These are phyloP conservation scores for Trichacis sp. DNA, from an alignment of 2,888 invertebrate species.

Conservation along the genomic window DNA sequence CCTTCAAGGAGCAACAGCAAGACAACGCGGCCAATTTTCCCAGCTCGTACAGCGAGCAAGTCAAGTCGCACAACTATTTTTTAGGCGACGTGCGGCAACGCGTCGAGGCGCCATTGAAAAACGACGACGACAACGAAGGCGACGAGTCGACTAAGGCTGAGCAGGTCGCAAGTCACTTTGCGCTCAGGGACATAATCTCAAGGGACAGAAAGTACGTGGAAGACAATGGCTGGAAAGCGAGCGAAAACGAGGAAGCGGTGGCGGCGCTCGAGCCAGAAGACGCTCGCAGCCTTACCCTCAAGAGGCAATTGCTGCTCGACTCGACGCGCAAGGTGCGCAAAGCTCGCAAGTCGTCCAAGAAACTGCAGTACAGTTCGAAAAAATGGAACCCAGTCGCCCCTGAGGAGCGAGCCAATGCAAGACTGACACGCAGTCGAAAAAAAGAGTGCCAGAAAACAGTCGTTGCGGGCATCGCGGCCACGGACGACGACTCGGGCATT, in stretches of 20 bases:
- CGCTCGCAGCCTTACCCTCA: constrained; percentile 55
- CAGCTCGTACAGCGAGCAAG: constrained; percentile 15
- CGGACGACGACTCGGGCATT: constrained; percentile 66
- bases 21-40: too few species aligned
- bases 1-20: too few species aligned
- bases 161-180: background rate
- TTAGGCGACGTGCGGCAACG: constrained; percentile 15
- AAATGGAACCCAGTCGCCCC: constrained; percentile 30
- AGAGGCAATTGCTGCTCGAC: constrained; percentile 49
- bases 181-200: background rate
- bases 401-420: constrained; percentile 49
- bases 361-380: constrained; percentile 34
- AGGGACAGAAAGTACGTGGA: too few species aligned
- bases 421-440: constrained; percentile 61
- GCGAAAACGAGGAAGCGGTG: constrained; percentile 12
- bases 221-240: constrained; percentile 7
- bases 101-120: constrained; percentile 7
- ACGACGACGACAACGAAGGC: background rate
- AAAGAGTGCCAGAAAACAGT: constrained; percentile 48
- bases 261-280: constrained; percentile 53
- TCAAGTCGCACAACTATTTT: constrained; percentile 16
- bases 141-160: too few species aligned
- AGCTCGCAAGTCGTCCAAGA: constrained; percentile 47
- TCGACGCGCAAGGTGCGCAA: constrained; percentile 52
- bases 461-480: constrained; percentile 56